phyloP scores from a whole-genome alignment of 2,888 invertebrate species.

The Anoplius nigerrimus region DNA sequence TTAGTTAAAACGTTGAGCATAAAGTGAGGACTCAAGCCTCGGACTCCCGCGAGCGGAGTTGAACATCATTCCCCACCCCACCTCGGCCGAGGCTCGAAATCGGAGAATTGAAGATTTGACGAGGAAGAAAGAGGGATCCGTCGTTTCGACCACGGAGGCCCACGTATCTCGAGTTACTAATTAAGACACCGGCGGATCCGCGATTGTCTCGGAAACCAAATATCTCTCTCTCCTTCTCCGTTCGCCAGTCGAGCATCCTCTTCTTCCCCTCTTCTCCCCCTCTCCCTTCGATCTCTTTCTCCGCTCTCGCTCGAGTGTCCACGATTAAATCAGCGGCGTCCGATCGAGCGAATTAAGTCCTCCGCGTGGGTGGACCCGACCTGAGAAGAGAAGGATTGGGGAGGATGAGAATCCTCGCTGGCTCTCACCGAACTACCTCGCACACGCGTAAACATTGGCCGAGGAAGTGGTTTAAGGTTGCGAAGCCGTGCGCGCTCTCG shows the following conservation, averaged over 20 bases:
- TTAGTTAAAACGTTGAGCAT: too few species aligned
- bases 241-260: constrained; percentile 21
- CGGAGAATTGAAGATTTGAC: too few species aligned
- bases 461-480: not conserved
- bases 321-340: constrained; percentile 67
- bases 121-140: constrained; percentile 11
- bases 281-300: constrained; percentile 4
- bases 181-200: constrained; percentile 70
- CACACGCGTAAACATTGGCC: not conserved
- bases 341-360: constrained; percentile 66
- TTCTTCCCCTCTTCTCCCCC: not conserved
- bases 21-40: too few species aligned
- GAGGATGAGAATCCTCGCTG: constrained; percentile 4
- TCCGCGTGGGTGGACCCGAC: constrained; percentile 68
- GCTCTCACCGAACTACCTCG: not conserved
- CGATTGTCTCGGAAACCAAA: constrained; percentile 69
- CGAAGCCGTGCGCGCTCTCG: too few species aligned
- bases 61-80: too few species aligned
- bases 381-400: constrained; percentile 28
- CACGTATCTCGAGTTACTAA: constrained; percentile 65
- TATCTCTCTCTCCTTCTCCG: constrained; percentile 49
- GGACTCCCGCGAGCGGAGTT: too few species aligned
- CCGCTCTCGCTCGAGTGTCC: constrained; percentile 51
- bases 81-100: too few species aligned
- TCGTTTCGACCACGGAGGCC: constrained; percentile 43